Conservation (phyloP, 2,797 vertebrate genomes). For the Poecilia gillii region DNA sequence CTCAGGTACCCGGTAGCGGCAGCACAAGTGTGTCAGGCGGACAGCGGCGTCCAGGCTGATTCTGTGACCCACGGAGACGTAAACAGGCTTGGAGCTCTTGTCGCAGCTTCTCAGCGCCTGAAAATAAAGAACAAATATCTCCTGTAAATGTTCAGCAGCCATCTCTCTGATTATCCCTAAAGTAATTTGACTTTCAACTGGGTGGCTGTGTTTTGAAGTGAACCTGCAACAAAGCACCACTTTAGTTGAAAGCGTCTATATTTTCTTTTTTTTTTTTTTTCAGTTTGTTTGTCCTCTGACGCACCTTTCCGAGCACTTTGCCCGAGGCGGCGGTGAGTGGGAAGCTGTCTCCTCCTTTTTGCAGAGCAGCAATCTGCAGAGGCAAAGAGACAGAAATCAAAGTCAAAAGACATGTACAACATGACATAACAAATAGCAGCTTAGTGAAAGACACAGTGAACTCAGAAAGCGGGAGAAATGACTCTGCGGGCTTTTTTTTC, state of each 20-base stretch:
- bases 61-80: conserved; percentile 90
- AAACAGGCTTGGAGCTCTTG: conserved; percentile 87
- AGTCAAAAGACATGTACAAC: conserved; percentile 27
- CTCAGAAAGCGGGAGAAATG: not conserved
- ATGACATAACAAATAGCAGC: conserved; percentile 26
- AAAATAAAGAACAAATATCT: conserved; percentile 14
- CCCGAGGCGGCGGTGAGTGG: conserved; percentile 84
- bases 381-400: conserved; percentile 39
- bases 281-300: conserved; percentile 44
- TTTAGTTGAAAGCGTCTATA: conserved; percentile 11
- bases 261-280: conserved; percentile 12
- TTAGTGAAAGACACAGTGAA: conserved; percentile 28
- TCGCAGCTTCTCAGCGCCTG: conserved; percentile 86
- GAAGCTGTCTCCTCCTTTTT: conserved; percentile 86
- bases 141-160: not conserved
- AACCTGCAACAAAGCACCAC: conserved; percentile 12
- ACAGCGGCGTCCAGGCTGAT: conserved; percentile 87
- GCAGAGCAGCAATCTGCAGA: conserved; percentile 79
- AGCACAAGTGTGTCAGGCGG: conserved; percentile 86
- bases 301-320: conserved; percentile 87
- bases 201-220: conserved; percentile 24
- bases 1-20: conserved; percentile 89
- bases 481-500: not conserved
- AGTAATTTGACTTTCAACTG: conserved; percentile 14
- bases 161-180: not conserved